A percentile compares a stretch with the other conserved stretches of the same genome.
Conservation (phyloP, 2,888 invertebrate species). For the Bombyx huttoni region DNA sequence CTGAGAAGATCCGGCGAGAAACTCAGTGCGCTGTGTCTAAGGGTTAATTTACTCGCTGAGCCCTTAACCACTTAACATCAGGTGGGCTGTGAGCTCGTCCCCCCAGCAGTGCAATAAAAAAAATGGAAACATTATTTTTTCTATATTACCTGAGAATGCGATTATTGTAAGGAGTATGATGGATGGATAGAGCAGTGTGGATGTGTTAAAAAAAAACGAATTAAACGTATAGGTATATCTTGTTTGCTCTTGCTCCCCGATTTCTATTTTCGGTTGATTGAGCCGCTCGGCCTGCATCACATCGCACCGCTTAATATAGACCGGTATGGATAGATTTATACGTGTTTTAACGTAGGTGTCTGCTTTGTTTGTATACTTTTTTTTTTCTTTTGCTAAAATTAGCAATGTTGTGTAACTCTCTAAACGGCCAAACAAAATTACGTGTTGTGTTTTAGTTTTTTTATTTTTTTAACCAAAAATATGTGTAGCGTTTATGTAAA, state of each 20-base stretch:
- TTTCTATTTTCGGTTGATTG: slow-evolving; percentile 31
- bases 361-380: slow-evolving; percentile 4
- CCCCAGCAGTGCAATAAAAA: too few relatives aligned
- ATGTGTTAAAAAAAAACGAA: neutral
- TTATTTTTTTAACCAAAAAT: neutral
- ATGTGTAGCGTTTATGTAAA: too few relatives aligned
- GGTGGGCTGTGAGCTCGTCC: too few relatives aligned
- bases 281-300: slow-evolving; percentile 11
- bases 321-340: slow-evolving; percentile 6
- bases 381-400: neutral
- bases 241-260: slow-evolving; percentile 18
- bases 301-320: slow-evolving; percentile 16
- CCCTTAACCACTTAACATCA: too few relatives aligned
- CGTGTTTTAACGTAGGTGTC: neutral
- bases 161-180: too few relatives aligned
- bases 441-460: neutral
- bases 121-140: too few relatives aligned
- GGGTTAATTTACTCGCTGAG: too few relatives aligned
- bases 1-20: too few relatives aligned
- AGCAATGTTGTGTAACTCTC: neutral
- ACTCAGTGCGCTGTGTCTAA: too few relatives aligned
- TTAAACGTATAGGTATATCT: neutral
- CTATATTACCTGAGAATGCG: too few relatives aligned
- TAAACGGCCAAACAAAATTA: neutral
- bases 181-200: neutral